Evolutionary conservation across 2,888 invertebrate species (phyloP).

Genomic region (Autographa pulchrina): DNA sequence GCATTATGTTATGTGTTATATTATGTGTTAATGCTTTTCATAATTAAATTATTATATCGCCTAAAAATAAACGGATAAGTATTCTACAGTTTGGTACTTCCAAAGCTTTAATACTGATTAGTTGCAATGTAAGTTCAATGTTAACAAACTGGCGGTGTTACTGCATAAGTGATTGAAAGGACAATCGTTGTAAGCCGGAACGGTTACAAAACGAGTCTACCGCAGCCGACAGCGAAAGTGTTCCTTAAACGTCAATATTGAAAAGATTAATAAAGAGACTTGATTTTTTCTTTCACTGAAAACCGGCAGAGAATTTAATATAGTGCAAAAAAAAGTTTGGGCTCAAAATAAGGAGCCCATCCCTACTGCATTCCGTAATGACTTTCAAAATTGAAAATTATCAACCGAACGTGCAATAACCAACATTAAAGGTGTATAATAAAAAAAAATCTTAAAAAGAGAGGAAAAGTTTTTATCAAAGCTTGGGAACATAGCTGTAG

Average conservation of each 20-base stretch:
- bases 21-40: too few relatives aligned
- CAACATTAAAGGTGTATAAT: too few relatives aligned
- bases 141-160: constrained; percentile 29
- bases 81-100: too few relatives aligned
- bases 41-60: too few relatives aligned
- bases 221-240: constrained; percentile 63
- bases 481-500: constrained; percentile 61
- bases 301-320: too few relatives aligned
- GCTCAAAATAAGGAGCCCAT: too few relatives aligned
- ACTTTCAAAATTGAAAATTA: too few relatives aligned
- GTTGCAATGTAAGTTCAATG: constrained; percentile 35
- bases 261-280: neutral
- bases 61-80: too few relatives aligned
- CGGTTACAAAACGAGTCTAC: constrained; percentile 51
- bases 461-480: constrained; percentile 35
- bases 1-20: too few relatives aligned
- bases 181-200: constrained; percentile 46
- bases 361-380: too few relatives aligned
- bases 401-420: neutral
- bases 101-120: neutral
- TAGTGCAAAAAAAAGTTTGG: too few relatives aligned
- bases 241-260: constrained; percentile 46
- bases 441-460: constrained; percentile 48
- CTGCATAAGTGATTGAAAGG: constrained; percentile 59
- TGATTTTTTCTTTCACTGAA: constrained; percentile 1